phyloP scores from a whole-genome alignment of 2,113 vertebrate genomes.

The Cynopterus brachyotis region DNA sequence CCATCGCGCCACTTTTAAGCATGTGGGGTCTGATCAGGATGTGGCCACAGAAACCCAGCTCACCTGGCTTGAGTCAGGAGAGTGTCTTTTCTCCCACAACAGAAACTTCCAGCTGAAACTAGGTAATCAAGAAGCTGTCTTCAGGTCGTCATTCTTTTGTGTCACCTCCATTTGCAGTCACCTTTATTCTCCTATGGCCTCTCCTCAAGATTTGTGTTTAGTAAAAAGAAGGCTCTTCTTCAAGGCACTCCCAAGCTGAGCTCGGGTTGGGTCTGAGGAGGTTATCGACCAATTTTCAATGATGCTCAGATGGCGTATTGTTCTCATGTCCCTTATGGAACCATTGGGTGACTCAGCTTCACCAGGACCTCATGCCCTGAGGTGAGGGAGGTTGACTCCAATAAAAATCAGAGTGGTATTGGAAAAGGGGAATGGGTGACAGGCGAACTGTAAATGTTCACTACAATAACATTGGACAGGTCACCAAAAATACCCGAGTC shows the following conservation, averaged over 20 bases:
- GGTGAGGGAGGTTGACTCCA: background rate
- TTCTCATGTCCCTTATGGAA: background rate
- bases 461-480: background rate
- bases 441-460: background rate
- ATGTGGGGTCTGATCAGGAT: background rate
- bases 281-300: background rate
- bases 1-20: background rate
- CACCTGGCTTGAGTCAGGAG: background rate
- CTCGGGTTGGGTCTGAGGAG: background rate
- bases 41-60: background rate
- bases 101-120: background rate
- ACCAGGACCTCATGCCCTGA: background rate
- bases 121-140: background rate
- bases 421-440: background rate
- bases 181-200: background rate
- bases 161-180: background rate
- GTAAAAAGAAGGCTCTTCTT: background rate
- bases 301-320: background rate
- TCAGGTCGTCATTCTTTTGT: background rate
- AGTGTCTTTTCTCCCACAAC: background rate
- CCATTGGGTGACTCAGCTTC: background rate
- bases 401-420: background rate
- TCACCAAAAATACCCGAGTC: background rate
- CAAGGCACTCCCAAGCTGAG: background rate
- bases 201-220: background rate